Evolutionary conservation across 2,797 vertebrate genomes (phyloP), one percentile per base, ranked within the genome.

Genomic region (Danionella dracula): DNA sequence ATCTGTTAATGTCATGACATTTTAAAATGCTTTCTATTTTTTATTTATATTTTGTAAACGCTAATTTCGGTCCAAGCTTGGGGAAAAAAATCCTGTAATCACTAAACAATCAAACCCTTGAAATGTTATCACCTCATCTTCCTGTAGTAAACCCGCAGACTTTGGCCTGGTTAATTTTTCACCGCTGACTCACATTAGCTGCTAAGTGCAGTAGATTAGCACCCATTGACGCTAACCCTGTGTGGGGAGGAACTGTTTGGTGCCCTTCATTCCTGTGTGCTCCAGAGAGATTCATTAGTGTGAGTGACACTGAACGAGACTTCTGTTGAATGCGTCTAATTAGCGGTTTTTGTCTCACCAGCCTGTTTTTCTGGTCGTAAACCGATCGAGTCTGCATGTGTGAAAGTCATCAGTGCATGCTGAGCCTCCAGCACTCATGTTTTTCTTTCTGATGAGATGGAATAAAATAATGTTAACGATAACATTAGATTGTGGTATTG

Each of bases 281-380:
- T 57, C 42, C 56, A 32, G 64, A 57, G 64, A 68, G 50, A 23
- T 57, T 70, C 2, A 75, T 78, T 81, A 82, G 56, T 35, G 31
- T 78, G 73, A 83, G 4, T 77, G 37, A 74, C 67, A 72, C 48
- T 75, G 49, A 69, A 74, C 76, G 0, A 65, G 37, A 75, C 72
- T 66, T 54, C 17, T 8, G 31, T 17, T 15, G 49, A 80, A 50
- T n/a, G 21, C 35, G 56, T 46, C 37, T 23, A 35, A 61, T 19
- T 40, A 45, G 41, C 8, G 34, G 48, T 5, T 2, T 61, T 27
- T 27, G 3, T 66, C 59, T 41, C 11, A 21, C 9, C 40, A 61
- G 40, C 2, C 58, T 48, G 21, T 35, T 40, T 29, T 31, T 10
- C 8, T 38, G 10, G 42, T 48, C 11, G 23, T 19, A 70, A 68